A percentile compares a stretch with the other conserved stretches of the same genome.
Evolutionary conservation across 1,140 invertebrate genomes (phyloP).

Genomic region (Temnothorax curvispinosus): DNA sequence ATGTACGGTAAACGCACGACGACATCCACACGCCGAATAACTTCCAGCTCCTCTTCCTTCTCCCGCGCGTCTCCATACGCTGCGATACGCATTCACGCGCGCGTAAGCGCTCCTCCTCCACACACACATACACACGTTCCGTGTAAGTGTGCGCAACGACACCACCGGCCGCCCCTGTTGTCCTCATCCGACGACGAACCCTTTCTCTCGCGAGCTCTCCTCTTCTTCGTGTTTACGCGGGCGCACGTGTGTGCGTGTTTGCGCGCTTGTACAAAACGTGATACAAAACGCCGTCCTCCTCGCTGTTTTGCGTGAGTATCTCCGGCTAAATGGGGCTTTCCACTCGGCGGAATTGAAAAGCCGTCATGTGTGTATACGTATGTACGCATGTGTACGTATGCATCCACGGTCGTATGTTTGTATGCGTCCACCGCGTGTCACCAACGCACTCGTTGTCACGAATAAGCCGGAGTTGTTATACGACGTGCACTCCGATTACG

Average conservation of each 20-base stretch:
- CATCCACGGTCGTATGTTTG: not conserved
- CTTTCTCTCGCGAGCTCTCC: conserved; percentile 8
- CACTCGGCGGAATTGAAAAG: conserved; percentile 82
- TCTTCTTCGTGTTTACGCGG: not conserved
- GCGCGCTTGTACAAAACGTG: not conserved
- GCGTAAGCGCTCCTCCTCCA: conserved; percentile 6
- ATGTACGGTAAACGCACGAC: conserved; percentile 1
- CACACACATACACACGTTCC: not conserved
- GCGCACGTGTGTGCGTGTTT: not conserved
- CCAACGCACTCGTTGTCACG: conserved; percentile 35
- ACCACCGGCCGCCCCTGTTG: not conserved
- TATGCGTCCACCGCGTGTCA: not conserved
- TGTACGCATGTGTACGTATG: not conserved
- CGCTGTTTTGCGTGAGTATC: conserved; percentile 80
- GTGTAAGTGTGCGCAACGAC: conserved; percentile 43
- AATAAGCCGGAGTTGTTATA: conserved; percentile 44
- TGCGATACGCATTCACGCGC: conserved; percentile 7
- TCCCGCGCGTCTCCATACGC: not conserved
- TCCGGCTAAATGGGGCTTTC: conserved; percentile 80
- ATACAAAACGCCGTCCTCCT: conserved; percentile 67
- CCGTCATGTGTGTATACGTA: conserved; percentile 36
- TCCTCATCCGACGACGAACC: conserved; percentile 11
- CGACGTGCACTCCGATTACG: conserved; percentile 32
- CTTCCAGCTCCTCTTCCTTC: not conserved
- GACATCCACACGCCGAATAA: not conserved